A percentile compares a stretch with the other conserved stretches of the same genome.
phyloP scores from a whole-genome alignment of 2,888 invertebrate species.

The Operophtera brumata region DNA sequence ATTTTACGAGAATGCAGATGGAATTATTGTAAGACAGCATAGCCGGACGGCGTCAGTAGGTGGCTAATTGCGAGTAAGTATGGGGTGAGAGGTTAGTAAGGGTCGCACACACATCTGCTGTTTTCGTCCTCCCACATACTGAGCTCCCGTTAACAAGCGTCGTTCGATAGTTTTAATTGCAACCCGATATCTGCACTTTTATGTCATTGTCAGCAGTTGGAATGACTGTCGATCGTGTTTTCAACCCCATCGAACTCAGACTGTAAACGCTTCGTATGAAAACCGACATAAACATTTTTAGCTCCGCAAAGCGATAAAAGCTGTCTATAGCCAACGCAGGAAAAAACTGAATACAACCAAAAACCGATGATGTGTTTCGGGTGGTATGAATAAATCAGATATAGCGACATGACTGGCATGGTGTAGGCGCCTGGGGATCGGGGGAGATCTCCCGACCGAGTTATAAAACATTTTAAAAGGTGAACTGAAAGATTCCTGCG shows the following conservation, averaged over 20 bases:
- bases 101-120: constrained; percentile 75
- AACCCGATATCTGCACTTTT: constrained; percentile 69
- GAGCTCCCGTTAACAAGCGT: constrained; percentile 62
- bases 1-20: constrained; percentile 33
- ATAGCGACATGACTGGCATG: constrained; percentile 62
- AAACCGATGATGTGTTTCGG: constrained; percentile 76
- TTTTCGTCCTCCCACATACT: constrained; percentile 67
- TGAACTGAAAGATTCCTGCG: constrained; percentile 72
- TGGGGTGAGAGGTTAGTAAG: constrained; percentile 64
- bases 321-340: constrained; percentile 46
- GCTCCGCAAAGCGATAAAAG: constrained; percentile 46
- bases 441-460: constrained; percentile 58
- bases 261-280: constrained; percentile 27
- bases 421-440: constrained; percentile 66
- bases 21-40: constrained; percentile 34
- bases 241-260: constrained; percentile 26
- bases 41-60: constrained; percentile 49
- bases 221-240: constrained; percentile 31
- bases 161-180: constrained; percentile 75
- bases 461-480: constrained; percentile 76
- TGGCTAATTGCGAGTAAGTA: constrained; percentile 59
- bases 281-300: constrained; percentile 33
- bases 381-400: constrained; percentile 79
- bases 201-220: constrained; percentile 43
- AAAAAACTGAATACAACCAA: constrained; percentile 63